Conservation (phyloP, 2,113 vertebrate species). For the Pedionomus torquatus region DNA sequence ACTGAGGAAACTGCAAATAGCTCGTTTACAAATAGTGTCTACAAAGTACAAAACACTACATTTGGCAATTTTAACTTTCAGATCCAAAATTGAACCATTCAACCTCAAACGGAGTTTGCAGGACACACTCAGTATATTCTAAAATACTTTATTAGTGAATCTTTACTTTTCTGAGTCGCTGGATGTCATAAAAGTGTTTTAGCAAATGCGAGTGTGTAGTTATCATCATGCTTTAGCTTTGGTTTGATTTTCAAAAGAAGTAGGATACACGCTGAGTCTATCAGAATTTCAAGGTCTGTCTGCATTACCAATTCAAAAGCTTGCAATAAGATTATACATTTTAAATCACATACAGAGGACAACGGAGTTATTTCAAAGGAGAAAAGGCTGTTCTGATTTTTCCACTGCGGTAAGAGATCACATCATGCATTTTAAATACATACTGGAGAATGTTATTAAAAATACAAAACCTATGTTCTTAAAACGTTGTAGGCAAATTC, state of each 20-base stretch:
- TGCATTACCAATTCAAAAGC: not conserved
- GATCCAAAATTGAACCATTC: not conserved
- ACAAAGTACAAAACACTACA: not conserved
- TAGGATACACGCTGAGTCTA: not conserved
- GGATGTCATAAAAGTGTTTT: not conserved
- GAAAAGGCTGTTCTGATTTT: constrained; percentile 34
- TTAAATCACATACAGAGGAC: not conserved
- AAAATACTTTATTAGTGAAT: not conserved
- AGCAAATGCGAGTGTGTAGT: not conserved
- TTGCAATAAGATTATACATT: not conserved
- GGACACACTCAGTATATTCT: not conserved
- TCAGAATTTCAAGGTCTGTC: not conserved
- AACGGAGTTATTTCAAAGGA: constrained; percentile 2
- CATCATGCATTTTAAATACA: constrained; percentile 51
- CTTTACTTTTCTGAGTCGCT: not conserved
- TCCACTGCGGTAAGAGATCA: constrained; percentile 39
- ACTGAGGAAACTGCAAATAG: not conserved
- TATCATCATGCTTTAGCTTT: not conserved
- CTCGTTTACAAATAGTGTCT: not conserved
- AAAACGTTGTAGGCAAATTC: constrained; percentile 42
- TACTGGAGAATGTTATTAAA: constrained; percentile 29
- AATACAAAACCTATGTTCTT: constrained; percentile 46
- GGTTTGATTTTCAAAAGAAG: not conserved
- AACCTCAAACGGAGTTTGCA: not conserved
- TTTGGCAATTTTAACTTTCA: not conserved